These are phyloP conservation scores for Gymnogyps californianus DNA, from an alignment of 2,113 vertebrate species.

Conservation along the genomic window DNA sequence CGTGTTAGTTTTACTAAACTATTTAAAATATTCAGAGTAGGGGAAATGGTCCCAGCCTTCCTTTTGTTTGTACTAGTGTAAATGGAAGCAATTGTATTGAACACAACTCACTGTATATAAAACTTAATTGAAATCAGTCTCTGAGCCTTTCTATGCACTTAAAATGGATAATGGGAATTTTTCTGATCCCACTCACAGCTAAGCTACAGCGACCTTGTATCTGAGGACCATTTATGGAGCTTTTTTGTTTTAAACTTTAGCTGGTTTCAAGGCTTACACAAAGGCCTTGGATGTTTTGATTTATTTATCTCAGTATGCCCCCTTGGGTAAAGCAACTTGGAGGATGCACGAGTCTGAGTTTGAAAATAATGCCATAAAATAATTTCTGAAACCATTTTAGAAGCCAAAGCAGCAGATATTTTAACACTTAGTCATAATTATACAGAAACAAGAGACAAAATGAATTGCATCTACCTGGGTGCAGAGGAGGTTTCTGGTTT, in stretches of 20 bases:
- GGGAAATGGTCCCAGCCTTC: background rate
- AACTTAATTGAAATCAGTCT: background rate
- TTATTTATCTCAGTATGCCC: background rate
- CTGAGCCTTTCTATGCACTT: background rate
- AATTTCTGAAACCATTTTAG: background rate
- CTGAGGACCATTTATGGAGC: background rate
- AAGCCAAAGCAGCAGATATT: background rate
- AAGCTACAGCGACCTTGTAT: background rate
- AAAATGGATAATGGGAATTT: background rate
- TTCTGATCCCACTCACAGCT: background rate
- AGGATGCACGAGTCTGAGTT: background rate
- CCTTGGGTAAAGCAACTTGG: background rate
- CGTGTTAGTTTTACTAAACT: background rate
- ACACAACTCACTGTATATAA: background rate
- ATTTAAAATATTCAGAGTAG: conserved; percentile 2
- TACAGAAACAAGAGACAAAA: background rate
- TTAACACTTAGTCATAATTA: background rate
- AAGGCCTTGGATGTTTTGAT: background rate
- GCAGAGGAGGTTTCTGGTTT: background rate
- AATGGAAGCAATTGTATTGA: background rate
- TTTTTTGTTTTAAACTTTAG: background rate
- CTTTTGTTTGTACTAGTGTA: background rate
- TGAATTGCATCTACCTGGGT: background rate
- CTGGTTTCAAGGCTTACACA: background rate
- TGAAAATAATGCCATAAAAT: background rate